A percentile compares a stretch with the other conserved stretches of the same genome.
These are phyloP conservation scores for Nesidiocoris tenuis DNA, from an alignment of 2,888 invertebrate species.

Conservation along the genomic window DNA sequence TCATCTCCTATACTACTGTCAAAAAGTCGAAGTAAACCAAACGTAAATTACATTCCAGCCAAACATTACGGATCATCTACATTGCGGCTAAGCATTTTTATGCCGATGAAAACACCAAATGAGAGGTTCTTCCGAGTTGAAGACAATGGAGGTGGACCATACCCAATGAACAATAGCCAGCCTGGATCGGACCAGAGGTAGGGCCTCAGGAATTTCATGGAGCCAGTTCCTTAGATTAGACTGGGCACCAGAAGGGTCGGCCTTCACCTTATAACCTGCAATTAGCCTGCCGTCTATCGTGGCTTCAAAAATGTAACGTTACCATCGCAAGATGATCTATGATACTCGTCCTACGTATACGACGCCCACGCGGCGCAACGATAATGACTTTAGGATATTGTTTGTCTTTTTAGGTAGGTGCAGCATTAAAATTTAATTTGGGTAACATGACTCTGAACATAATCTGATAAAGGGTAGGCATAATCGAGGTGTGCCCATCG, in stretches of 20 bases:
- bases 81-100: too few species aligned
- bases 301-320: constrained; percentile 20
- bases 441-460: constrained; percentile 11
- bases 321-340: constrained; percentile 12
- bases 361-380: constrained; percentile 12
- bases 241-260: constrained; percentile 1
- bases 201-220: constrained; percentile 22
- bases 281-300: constrained; percentile 23
- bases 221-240: constrained; percentile 35
- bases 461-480: background rate
- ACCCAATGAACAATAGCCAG: constrained; percentile 20
- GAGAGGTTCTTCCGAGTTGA: background rate
- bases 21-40: too few species aligned
- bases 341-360: background rate
- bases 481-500: too few species aligned
- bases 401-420: background rate
- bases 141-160: constrained; percentile 23
- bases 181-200: background rate
- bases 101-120: too few species aligned
- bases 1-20: too few species aligned
- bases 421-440: constrained; percentile 28
- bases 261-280: constrained; percentile 33
- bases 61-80: too few species aligned
- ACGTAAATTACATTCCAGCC: too few species aligned
- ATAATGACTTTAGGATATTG: constrained; percentile 11